phyloP scores from a whole-genome alignment of 2,888 invertebrate species.

The Cataglyphis albicans region DNA sequence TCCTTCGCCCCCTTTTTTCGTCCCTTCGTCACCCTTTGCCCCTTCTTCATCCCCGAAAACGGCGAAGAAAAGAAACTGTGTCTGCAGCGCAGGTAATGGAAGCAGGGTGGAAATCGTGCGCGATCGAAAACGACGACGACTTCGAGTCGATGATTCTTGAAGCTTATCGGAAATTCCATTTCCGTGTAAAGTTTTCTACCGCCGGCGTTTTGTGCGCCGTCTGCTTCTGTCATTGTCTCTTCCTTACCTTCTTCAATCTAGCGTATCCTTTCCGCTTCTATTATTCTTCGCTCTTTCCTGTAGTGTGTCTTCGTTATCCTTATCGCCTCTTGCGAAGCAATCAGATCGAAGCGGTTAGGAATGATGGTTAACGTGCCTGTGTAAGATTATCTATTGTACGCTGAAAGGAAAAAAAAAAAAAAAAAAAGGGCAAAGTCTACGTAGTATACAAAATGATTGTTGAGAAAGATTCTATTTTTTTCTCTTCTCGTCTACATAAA shows the following conservation, averaged over 20 bases:
- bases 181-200: conserved; percentile 69
- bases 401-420: neutral
- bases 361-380: neutral
- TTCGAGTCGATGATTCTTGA: conserved; percentile 55
- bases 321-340: conserved; percentile 28
- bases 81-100: conserved; percentile 56
- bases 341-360: neutral
- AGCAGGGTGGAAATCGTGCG: conserved; percentile 49
- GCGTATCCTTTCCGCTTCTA: neutral
- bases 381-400: neutral
- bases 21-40: conserved; percentile 2
- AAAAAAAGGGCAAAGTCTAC: neutral
- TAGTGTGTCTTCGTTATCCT: conserved; percentile 38
- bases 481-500: neutral
- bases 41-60: neutral
- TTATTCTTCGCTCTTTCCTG: conserved; percentile 11
- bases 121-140: conserved; percentile 56
- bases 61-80: conserved; percentile 56
- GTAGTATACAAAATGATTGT: neutral
- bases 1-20: neutral
- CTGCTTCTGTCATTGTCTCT: conserved; percentile 9
- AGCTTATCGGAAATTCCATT: conserved; percentile 75
- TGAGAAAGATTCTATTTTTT: neutral
- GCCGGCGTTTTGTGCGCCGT: conserved; percentile 18
- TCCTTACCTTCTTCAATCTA: conserved; percentile 26